Percentiles rank a stretch among this genome's conserved stretches.
These are phyloP conservation scores for Zaprionus lineosus DNA, from an alignment of 2,888 invertebrate species.

Conservation along the genomic window DNA sequence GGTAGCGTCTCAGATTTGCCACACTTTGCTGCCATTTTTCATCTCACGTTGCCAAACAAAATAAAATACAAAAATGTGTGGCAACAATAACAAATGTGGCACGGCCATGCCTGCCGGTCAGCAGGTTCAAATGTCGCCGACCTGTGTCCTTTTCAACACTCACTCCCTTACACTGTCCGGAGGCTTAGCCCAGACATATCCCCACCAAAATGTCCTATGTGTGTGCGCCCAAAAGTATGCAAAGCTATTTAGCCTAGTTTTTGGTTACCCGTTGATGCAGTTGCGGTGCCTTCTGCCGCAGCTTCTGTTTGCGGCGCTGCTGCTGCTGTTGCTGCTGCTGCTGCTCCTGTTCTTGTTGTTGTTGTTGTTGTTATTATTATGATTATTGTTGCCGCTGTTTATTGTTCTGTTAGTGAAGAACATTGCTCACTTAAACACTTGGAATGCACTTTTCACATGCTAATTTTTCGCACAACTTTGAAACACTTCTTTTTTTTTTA, in stretches of 20 bases:
- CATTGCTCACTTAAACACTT: constrained; percentile 8
- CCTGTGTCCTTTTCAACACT: constrained; percentile 51
- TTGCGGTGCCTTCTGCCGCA: neutral
- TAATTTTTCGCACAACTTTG: no score
- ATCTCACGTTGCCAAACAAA: constrained; percentile 54
- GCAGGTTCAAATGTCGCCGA: constrained; percentile 76
- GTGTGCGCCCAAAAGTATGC: constrained; percentile 64
- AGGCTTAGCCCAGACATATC: no score
- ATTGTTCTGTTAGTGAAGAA: neutral
- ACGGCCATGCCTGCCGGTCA: constrained; percentile 44
- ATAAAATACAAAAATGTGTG: constrained; percentile 28
- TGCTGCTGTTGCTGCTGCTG: constrained; percentile 19
- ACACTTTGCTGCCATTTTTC: constrained; percentile 40
- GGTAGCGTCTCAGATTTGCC: constrained; percentile 4
- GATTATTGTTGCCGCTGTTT: constrained; percentile 9
- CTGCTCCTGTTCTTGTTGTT: constrained; percentile 7
- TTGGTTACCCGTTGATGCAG: constrained; percentile 32
- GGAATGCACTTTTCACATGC: constrained; percentile 10
- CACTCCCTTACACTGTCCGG: neutral
- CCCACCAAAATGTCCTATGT: constrained; percentile 28
- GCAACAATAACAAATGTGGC: constrained; percentile 16
- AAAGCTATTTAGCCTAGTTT: constrained; percentile 67
- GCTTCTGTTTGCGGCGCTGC: constrained; percentile 8
- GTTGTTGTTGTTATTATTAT: constrained; percentile 19
- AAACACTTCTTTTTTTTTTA: no score